Evolutionary conservation across 2,113 vertebrate genomes (phyloP).

Genomic region (Lipotes vexillifer): DNA sequence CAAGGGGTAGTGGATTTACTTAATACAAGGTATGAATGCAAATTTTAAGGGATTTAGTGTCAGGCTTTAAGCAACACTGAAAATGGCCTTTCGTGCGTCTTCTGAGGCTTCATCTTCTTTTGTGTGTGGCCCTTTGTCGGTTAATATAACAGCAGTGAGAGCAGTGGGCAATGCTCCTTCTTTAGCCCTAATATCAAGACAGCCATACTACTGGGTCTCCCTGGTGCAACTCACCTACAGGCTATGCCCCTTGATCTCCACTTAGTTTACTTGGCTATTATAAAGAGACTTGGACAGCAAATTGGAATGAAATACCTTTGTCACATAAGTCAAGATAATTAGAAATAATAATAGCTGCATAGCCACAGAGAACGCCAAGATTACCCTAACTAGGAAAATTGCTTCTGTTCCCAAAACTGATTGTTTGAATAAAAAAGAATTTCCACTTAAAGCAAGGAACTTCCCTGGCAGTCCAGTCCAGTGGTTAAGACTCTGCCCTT

Average conservation of each 20-base stretch:
- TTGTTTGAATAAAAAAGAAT: not conserved
- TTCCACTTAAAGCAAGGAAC: not conserved
- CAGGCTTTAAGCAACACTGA: not conserved
- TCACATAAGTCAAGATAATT: not conserved
- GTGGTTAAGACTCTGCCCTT: too few species aligned
- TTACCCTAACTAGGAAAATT: not conserved
- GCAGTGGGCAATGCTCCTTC: not conserved
- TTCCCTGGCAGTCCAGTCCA: too few species aligned
- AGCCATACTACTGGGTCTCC: not conserved
- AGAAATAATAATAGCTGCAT: not conserved
- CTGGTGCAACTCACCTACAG: too few species aligned
- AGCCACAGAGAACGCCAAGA: not conserved
- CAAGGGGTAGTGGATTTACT: not conserved
- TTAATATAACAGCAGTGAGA: not conserved
- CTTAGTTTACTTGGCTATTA: not conserved
- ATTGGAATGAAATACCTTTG: not conserved
- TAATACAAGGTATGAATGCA: not conserved
- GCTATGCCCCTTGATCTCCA: not conserved
- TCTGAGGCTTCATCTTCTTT: not conserved
- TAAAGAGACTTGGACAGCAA: not conserved
- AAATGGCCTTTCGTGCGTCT: not conserved
- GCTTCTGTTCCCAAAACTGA: not conserved
- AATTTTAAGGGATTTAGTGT: not conserved
- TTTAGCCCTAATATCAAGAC: not conserved
- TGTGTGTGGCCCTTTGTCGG: not conserved